These are phyloP conservation scores for Emys orbicularis DNA, from an alignment of 2,797 vertebrate species.

Conservation along the genomic window DNA sequence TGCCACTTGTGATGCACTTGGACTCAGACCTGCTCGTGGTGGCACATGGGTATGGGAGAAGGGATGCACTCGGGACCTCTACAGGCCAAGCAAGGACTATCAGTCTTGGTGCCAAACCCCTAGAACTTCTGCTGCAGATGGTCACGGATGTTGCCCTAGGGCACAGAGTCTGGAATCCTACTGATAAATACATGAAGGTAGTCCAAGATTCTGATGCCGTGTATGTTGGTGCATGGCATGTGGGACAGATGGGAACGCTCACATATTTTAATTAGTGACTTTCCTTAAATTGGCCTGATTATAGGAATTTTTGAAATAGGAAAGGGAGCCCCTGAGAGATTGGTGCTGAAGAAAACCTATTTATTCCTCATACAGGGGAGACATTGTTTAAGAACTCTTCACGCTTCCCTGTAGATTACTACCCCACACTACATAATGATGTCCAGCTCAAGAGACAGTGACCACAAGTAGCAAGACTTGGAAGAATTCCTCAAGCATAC, in stretches of 20 bases:
- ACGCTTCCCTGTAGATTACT: background rate
- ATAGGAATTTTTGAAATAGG: background rate
- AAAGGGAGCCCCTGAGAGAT: background rate
- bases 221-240: background rate
- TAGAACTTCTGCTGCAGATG: background rate
- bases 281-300: background rate
- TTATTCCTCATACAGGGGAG: background rate
- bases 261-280: background rate
- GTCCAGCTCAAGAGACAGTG: background rate
- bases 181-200: background rate
- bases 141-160: background rate
- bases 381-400: background rate
- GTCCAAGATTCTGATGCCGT: rapidly evolving
- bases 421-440: background rate
- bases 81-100: background rate
- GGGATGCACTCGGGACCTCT: background rate
- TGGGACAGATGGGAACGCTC: background rate
- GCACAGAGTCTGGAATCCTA: background rate
- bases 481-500: background rate
- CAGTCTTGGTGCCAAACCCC: no score
- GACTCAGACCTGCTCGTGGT: background rate
- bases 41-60: background rate
- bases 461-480: background rate
- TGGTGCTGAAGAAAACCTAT: background rate
- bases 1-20: background rate